Percentiles rank a stretch among this genome's conserved stretches.
Conservation (phyloP, 2,797 vertebrate species). For the Sternarchorhynchus goeldii region DNA sequence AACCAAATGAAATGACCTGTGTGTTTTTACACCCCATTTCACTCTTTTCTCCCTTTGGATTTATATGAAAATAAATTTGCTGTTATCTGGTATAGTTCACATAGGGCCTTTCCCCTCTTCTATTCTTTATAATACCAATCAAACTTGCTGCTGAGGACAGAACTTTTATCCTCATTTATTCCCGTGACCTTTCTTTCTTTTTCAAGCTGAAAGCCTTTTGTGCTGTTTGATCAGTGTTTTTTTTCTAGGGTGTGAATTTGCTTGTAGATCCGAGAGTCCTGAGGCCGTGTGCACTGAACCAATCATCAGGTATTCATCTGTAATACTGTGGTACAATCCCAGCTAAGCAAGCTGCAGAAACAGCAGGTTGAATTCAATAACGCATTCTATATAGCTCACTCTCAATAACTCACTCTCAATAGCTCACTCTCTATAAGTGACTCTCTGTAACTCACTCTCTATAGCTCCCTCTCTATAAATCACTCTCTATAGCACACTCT, state of each 20-base stretch:
- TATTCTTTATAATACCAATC: not conserved
- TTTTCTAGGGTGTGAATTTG: not conserved
- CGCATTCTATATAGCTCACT: too few species aligned
- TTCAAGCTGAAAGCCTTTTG: not conserved
- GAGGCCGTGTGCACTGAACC: not conserved
- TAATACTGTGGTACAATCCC: too few species aligned
- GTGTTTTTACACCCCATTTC: constrained; percentile 41
- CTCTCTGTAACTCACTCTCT: too few species aligned
- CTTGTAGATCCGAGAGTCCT: not conserved
- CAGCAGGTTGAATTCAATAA: too few species aligned
- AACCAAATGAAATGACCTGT: constrained; percentile 32
- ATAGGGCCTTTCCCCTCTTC: not conserved
- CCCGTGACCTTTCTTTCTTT: constrained; percentile 18
- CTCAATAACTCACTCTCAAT: too few species aligned
- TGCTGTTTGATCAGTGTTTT: constrained; percentile 9
- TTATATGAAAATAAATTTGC: not conserved
- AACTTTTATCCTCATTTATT: constrained; percentile 2
- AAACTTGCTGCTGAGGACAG: not conserved
- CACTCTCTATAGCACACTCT: too few species aligned
- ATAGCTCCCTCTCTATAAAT: too few species aligned
- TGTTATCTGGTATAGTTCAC: not conserved
- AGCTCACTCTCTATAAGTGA: too few species aligned
- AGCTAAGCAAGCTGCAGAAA: too few species aligned
- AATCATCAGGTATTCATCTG: constrained; percentile 17
- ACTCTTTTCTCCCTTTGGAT: constrained; percentile 11